Conservation (phyloP, 2,113 vertebrate species). For the Amia ocellicauda region DNA sequence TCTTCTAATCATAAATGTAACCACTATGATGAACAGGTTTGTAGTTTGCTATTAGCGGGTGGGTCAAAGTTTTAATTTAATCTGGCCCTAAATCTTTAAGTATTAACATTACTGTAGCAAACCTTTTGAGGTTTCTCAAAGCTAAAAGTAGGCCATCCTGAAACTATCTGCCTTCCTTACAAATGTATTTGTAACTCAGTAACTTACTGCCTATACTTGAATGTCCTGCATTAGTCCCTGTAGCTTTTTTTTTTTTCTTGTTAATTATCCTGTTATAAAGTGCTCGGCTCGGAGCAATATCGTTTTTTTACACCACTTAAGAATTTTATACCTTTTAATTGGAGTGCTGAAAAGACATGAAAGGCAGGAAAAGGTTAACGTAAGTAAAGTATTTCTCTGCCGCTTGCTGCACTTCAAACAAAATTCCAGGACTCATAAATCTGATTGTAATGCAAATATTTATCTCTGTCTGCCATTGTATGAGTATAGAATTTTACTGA, state of each 20-base stretch:
- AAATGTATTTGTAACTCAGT: too few relatives aligned
- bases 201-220: too few relatives aligned
- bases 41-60: too few relatives aligned
- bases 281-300: background rate
- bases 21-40: too few relatives aligned
- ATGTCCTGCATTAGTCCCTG: too few relatives aligned
- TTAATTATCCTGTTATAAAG: constrained; percentile 22
- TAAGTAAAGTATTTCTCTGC: background rate
- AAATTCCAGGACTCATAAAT: constrained; percentile 7
- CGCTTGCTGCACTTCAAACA: background rate
- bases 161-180: too few relatives aligned
- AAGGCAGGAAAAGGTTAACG: background rate
- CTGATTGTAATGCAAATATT: constrained; percentile 14
- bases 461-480: background rate
- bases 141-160: background rate
- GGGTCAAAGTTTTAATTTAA: too few relatives aligned
- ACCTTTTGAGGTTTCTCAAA: too few relatives aligned
- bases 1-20: too few relatives aligned
- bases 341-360: background rate
- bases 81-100: too few relatives aligned
- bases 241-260: constrained; percentile 1
- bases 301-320: constrained; percentile 12
- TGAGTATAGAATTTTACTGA: background rate
- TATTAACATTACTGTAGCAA: too few relatives aligned
- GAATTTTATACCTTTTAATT: constrained; percentile 15